A percentile compares a stretch with the other conserved stretches of the same genome.
Conservation (phyloP, 2,888 invertebrate genomes). For the Patella depressa region DNA sequence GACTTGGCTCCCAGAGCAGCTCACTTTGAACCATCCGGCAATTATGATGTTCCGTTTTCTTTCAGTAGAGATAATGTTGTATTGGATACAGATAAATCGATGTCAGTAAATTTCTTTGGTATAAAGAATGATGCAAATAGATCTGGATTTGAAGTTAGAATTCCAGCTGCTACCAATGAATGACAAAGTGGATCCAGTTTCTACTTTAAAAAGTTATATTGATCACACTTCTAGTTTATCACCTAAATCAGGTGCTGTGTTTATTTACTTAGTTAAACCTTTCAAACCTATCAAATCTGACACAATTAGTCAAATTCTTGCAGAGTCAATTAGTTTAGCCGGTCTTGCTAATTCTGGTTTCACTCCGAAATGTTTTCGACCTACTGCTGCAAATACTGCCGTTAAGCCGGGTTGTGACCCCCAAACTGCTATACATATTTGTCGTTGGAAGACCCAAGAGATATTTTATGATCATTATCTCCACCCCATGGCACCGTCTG, state of each 20-base stretch:
- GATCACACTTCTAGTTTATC: background rate
- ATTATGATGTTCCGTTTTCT: background rate
- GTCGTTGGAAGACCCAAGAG: background rate
- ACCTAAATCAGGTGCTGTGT: background rate
- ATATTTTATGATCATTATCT: background rate
- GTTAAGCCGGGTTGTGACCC: background rate
- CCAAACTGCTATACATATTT: background rate
- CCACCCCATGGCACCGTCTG: background rate
- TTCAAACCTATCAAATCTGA: background rate
- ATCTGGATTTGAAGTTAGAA: background rate
- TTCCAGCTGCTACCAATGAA: background rate
- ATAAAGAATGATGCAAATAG: conserved; percentile 12
- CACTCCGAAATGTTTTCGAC: background rate
- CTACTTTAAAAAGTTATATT: background rate
- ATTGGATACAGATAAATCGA: conserved; percentile 7
- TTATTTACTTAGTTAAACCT: background rate
- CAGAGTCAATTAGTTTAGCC: conserved; percentile 2
- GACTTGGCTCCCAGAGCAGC: conserved; percentile 15
- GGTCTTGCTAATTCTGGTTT: background rate
- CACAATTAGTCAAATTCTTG: background rate
- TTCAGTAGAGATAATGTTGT: conserved; percentile 13
- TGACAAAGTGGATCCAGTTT: background rate
- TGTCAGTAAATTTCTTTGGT: conserved; percentile 6
- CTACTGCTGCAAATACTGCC: background rate
- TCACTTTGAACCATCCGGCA: background rate